A percentile compares a stretch with the other conserved stretches of the same genome.
phyloP scores from a whole-genome alignment of 2,888 invertebrate genomes.

The Synergus laeviventris region DNA sequence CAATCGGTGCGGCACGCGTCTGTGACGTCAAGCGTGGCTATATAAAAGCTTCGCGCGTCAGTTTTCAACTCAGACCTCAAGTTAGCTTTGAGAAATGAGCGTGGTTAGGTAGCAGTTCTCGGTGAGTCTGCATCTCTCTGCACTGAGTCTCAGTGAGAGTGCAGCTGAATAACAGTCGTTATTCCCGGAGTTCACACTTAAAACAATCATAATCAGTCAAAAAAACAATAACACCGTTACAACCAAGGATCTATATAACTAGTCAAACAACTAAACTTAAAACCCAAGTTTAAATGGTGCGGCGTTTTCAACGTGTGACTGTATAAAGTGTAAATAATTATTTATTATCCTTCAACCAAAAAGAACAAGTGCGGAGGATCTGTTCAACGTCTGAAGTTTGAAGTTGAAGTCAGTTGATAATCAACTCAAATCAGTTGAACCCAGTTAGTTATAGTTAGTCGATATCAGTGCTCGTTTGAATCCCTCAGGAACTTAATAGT shows the following conservation, averaged over 20 bases:
- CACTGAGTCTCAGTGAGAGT: conserved; percentile 49
- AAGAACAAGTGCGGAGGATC: conserved; percentile 24
- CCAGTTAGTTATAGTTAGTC: conserved; percentile 17
- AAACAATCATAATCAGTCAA: conserved; percentile 9
- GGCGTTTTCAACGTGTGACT: conserved; percentile 45
- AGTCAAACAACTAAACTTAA: conserved; percentile 57
- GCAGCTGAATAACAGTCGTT: conserved; percentile 44
- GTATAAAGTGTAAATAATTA: conserved; percentile 56
- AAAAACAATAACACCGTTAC: conserved; percentile 43
- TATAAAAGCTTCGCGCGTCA: conserved; percentile 64
- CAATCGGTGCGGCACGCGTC: conserved; percentile 60
- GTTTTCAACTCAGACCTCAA: conserved; percentile 67
- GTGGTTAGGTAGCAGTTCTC: conserved; percentile 60
- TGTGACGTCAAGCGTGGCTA: conserved; percentile 68
- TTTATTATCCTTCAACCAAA: conserved; percentile 34
- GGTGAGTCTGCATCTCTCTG: conserved; percentile 61
- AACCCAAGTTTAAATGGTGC: conserved; percentile 40
- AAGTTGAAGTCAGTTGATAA: conserved; percentile 7
- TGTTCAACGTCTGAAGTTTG: conserved; percentile 5
- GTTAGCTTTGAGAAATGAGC: conserved; percentile 62
- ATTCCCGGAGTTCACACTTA: conserved; percentile 5
- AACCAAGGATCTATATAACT: conserved; percentile 65
- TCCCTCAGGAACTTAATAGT: conserved; percentile 5
- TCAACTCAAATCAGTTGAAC: conserved; percentile 7
- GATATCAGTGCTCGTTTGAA: conserved; percentile 38